Evolutionary conservation across 2,888 invertebrate genomes (phyloP), one percentile per base, ranked within the genome.

Genomic region (Aspidiotus destructor): DNA sequence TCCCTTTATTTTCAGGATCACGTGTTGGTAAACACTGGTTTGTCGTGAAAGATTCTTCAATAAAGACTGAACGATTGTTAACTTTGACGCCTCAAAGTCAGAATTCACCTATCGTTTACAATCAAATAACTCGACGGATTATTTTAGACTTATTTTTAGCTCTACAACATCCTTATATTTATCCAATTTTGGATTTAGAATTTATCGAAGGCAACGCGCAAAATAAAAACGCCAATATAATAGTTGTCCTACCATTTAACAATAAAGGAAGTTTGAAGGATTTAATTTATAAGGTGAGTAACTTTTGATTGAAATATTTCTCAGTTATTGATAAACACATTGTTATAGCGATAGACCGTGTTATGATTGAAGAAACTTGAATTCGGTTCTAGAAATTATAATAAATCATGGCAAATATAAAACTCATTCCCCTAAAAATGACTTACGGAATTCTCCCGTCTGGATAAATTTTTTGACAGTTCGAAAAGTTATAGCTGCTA

Each of bases 11-110:
- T 13, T 7, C 10, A 84, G 83, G 93, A 10, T 89, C 88, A 54
- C 83, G 94, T 68, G 81, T 87, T 65, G 88, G 88, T 78, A 93
- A 93, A 77, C 86, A 92, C 77, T 95, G 94, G 94, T 94, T 93
- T 77, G 84, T 89, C 41, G 88, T 94, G 70, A 86, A 86, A 75
- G 93, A 94, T 78, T 86, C 85, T 73, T 85, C 86, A 63, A 82
- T 88, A 71, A 88, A 88, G 77, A 86, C 88, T 0, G 88, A 89
- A 76, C 81, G 89, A 73, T 81, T 92, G 61, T 80, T 92, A 71
- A 87, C 87, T 28, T 79, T 90, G 78, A 86, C 85, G 11, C 77
- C 78, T 6, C 74, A 78, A 78, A 81, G 80, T 80, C 76, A 85
- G 84, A 82, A 82, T 73, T 86, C 86, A 73, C 64, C 70, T 40